Evolutionary conservation across 2,113 vertebrate species (phyloP), one percentile per base, ranked within the genome.

Genomic region (Sakesphorus luctuosus): DNA sequence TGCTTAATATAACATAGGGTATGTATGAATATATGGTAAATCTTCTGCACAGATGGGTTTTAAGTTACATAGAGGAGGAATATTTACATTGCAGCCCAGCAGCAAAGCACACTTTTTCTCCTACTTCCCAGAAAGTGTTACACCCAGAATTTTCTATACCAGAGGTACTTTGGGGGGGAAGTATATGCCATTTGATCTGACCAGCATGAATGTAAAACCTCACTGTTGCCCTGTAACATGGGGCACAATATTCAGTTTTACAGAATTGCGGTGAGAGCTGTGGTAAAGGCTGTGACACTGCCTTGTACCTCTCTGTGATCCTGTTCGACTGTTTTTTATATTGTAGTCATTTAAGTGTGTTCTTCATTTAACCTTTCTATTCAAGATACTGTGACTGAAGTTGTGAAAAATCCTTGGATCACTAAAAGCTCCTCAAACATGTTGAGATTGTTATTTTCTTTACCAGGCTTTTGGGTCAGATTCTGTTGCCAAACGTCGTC

Each of bases 51-150:
- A 75, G 88, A 77, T 92, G 66, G 36, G 40, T 40, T 75, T 93
- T 85, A 59, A 81, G 65, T 90, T 92, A 92, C 79, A 66, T 29
- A 21, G 76, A 84, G 52, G 63, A 84, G 72, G 67, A 76, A 53
- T 82, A 71, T 84, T 94, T 92, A 68, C 62, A 36, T 74, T 88
- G 82, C 87, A 94, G 87, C 67, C 67, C 79, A 81, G 87, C 59
- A 85, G 84, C 75, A 91, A 74, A 96, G 79, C 50, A 80, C 53
- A 36, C 10, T 28, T 92, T 93, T 83, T 93, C 77, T 92, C 66
- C 52, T 90, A 3, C 76, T 95, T 88, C 49, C 36, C 84, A 80
- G 84, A 46, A 77, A 71, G 84, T 56, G 52, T 81, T 79, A 66
- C 46, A 62, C 35, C 28, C 38, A 89, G 83, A 86, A 50, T 82